Conservation (phyloP, 2,888 invertebrate species). For the Neocrepidodera transversa region DNA sequence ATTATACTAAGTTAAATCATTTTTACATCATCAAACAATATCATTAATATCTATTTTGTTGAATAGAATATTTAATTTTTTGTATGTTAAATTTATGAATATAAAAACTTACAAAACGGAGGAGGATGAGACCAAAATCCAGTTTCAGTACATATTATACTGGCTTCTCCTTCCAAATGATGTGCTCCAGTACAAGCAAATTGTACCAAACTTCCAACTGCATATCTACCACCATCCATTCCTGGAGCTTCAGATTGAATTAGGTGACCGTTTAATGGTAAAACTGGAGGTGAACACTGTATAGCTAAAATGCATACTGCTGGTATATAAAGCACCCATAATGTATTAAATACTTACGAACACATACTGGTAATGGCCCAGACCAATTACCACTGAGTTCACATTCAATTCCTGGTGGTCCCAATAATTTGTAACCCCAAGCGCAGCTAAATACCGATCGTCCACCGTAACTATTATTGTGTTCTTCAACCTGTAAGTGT, state of each 20-base stretch:
- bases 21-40: too few relatives aligned
- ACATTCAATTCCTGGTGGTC: constrained; percentile 80
- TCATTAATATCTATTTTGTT: too few relatives aligned
- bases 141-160: constrained; percentile 85
- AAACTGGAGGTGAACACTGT: constrained; percentile 77
- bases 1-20: too few relatives aligned
- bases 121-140: constrained; percentile 89
- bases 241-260: constrained; percentile 63
- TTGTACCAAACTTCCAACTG: constrained; percentile 81
- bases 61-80: too few relatives aligned
- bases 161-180: constrained; percentile 76
- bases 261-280: constrained; percentile 75
- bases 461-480: constrained; percentile 83
- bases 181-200: constrained; percentile 77
- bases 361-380: constrained; percentile 76
- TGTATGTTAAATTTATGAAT: too few relatives aligned
- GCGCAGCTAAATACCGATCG: constrained; percentile 83
- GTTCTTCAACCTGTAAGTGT: constrained; percentile 76
- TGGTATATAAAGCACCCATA: too few relatives aligned
- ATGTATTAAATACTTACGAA: constrained; percentile 75
- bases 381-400: constrained; percentile 82
- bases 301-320: constrained; percentile 79
- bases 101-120: constrained; percentile 73
- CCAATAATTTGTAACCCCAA: constrained; percentile 81
- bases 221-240: constrained; percentile 69